A percentile compares a stretch with the other conserved stretches of the same genome.
phyloP scores from a whole-genome alignment of 2,113 vertebrate species.

The Bujurquina vittata region DNA sequence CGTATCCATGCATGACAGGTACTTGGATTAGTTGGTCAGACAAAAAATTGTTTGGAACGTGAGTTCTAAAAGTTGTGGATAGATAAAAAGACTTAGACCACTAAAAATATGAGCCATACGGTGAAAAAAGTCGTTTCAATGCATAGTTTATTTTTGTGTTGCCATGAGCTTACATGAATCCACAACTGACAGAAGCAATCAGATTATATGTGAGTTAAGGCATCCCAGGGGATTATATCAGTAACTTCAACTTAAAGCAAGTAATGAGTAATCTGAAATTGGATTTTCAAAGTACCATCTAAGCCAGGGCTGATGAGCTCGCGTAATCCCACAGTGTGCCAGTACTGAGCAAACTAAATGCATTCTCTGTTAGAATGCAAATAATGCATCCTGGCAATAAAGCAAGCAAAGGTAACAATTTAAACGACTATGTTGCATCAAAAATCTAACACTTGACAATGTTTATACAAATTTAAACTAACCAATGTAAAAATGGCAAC shows the following conservation, averaged over 20 bases:
- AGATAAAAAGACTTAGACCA: neutral
- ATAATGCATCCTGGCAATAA: neutral
- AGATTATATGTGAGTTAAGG: conserved; percentile 16
- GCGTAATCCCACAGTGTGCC: conserved; percentile 27
- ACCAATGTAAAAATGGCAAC: neutral
- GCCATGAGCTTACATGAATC: conserved; percentile 8
- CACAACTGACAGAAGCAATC: conserved; percentile 17
- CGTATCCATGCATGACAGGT: neutral
- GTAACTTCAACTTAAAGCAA: conserved; percentile 4
- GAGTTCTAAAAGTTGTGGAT: too few species aligned
- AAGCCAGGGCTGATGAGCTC: conserved; percentile 16
- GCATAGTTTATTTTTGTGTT: neutral
- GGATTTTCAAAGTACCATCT: conserved; percentile 16
- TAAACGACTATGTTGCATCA: neutral
- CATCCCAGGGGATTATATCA: conserved; percentile 29
- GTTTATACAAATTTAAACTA: neutral
- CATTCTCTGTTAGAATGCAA: neutral
- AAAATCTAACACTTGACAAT: neutral
- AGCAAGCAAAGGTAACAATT: neutral
- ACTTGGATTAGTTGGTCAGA: neutral
- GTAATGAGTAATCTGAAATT: conserved; percentile 22
- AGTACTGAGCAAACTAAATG: neutral
- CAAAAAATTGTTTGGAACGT: neutral
- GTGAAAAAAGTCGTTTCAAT: neutral
- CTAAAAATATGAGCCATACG: neutral